Evolutionary conservation across 2,113 vertebrate genomes (phyloP), one percentile per base, ranked within the genome.

Genomic region (Colistium nudipinnis): DNA sequence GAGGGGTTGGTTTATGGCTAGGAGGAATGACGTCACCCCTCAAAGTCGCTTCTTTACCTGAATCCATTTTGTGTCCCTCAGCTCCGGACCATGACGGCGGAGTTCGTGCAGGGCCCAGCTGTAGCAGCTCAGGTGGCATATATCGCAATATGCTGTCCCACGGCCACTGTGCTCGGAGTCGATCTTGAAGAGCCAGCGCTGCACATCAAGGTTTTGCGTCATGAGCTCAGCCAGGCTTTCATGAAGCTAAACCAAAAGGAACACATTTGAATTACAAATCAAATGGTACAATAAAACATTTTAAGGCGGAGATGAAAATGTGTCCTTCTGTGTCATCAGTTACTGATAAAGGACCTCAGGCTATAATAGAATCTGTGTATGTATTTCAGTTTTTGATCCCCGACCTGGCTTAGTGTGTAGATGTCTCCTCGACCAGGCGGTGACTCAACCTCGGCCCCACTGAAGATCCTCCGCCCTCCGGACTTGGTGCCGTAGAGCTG

Each of bases 151-250:
- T 0, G 96, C 96, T 1, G 90, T 96, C 49, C 95, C 95, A 0
- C 90, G 80, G 4, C 93, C 93, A 55, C 88, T 85, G 4, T 70
- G 74, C 48, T 93, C 94, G 0, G 72, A 70, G 19, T 96, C 93
- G 62, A 91, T 88, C 89, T 97, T 98, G 64, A 98, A 94, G 51
- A 97, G 67, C 96, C 96, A 97, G 30, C 93, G 93, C 31, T 39
- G 81, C 75, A 97, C 93, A 2, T 91, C 77, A 49, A 84, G n/a
- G 22, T 96, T 86, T 45, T 93, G 90, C 1, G 79, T 7, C 49
- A 98, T 44, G 16, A 96, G 87, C 74, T 89, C 91, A 38, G 93
- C 90, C 62, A 97, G 83, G 6, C 78, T 83, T 2, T 90, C 68
- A 7, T 95, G 68, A 86, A 98, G 84, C 96, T 98, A 85, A 30